A percentile compares a stretch with the other conserved stretches of the same genome.
These are phyloP conservation scores for Nibea coibor DNA, from an alignment of 2,113 vertebrate species.

Conservation along the genomic window DNA sequence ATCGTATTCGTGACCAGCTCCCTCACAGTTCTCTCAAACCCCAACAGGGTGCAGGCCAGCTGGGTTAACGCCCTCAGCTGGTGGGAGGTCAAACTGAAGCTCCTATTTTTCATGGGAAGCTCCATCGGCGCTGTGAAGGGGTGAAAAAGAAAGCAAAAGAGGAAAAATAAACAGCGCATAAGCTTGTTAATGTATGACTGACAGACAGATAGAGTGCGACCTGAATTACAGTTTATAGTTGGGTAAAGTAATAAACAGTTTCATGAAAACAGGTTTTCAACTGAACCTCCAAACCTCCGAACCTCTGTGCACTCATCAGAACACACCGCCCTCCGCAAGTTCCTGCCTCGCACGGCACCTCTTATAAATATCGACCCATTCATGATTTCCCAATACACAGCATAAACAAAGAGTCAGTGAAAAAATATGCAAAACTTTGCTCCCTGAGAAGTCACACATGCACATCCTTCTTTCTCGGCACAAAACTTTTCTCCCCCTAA, in stretches of 20 bases:
- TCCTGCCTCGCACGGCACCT: constrained; percentile 60
- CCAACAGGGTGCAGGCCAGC: constrained; percentile 86
- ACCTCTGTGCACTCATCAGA: constrained; percentile 64
- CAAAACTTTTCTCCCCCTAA: constrained; percentile 82
- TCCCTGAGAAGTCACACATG: constrained; percentile 75
- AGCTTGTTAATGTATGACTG: constrained; percentile 29
- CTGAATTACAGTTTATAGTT: constrained; percentile 53
- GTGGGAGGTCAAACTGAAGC: constrained; percentile 88
- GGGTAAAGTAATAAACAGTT: constrained; percentile 56
- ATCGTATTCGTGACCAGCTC: constrained; percentile 85
- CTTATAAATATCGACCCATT: constrained; percentile 79
- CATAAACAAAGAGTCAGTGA: constrained; percentile 72
- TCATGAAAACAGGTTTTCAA: constrained; percentile 57
- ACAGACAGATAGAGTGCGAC: constrained; percentile 37
- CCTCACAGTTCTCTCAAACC: constrained; percentile 88
- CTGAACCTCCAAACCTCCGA: constrained; percentile 28
- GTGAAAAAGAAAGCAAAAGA: constrained; percentile 15
- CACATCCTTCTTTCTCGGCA: constrained; percentile 65
- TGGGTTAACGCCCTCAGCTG: constrained; percentile 89
- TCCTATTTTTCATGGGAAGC: constrained; percentile 78
- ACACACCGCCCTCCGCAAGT: constrained; percentile 56
- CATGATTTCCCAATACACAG: constrained; percentile 77
- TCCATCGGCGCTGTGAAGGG: constrained; percentile 83
- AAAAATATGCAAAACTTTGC: constrained; percentile 81
- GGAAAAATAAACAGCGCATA: constrained; percentile 29